A percentile compares a stretch with the other conserved stretches of the same genome.
Evolutionary conservation across 2,113 vertebrate genomes (phyloP).

Genomic region (Chelonoidis abingdonii): DNA sequence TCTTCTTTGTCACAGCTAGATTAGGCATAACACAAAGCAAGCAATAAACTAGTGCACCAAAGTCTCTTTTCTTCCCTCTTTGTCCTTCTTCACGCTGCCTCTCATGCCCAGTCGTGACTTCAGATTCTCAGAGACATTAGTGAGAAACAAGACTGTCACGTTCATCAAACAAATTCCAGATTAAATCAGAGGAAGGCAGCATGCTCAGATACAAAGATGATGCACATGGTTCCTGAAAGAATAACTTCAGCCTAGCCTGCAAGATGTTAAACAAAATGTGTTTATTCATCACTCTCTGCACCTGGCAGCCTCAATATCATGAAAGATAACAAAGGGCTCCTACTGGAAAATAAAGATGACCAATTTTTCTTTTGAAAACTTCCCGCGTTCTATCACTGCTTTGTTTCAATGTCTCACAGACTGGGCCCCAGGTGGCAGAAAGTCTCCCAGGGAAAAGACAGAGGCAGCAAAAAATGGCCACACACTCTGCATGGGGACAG

Average conservation of each 20-base stretch:
- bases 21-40: not conserved
- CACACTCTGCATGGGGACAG: not conserved
- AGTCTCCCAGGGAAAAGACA: not conserved
- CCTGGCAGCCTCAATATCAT: not conserved
- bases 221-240: not conserved
- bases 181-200: not conserved
- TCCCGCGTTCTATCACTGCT: not conserved
- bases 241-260: not conserved
- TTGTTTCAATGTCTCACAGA: not conserved
- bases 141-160: fast-evolving
- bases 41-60: not conserved
- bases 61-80: not conserved
- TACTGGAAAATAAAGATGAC: not conserved
- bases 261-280: not conserved
- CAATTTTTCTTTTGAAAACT: not conserved
- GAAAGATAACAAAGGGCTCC: not conserved
- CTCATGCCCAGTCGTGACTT: not conserved
- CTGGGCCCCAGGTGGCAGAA: not conserved
- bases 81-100: fast-evolving
- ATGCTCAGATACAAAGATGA: not conserved
- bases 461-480: not conserved
- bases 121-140: not conserved
- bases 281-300: not conserved
- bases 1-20: not conserved
- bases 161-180: not conserved